Evolutionary conservation across 2,113 vertebrate species (phyloP).

Genomic region (Chlamydotis undulata): DNA sequence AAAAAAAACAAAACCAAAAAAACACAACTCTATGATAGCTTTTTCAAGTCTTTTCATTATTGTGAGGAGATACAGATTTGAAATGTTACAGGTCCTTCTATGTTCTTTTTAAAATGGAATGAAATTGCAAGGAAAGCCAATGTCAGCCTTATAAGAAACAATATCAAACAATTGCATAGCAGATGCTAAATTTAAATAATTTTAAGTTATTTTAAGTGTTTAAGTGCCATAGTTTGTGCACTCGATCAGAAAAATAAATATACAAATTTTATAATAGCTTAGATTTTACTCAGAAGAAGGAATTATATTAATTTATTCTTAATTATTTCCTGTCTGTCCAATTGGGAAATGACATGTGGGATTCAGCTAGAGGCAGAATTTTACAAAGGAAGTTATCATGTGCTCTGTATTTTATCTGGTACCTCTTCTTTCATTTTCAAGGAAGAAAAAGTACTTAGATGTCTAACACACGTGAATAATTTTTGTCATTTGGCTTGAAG

Average conservation of each 20-base stretch:
- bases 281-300: not conserved
- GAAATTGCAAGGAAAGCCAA: not conserved
- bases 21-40: not conserved
- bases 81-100: not conserved
- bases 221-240: not conserved
- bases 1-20: too few species aligned
- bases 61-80: not conserved
- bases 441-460: not conserved
- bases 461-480: fast-evolving
- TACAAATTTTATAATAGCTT: not conserved
- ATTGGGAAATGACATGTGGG: not conserved
- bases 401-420: not conserved
- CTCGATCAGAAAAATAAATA: not conserved
- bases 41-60: not conserved
- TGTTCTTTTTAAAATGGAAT: not conserved
- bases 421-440: not conserved
- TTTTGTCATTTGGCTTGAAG: not conserved
- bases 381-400: not conserved
- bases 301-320: not conserved
- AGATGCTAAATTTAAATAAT: not conserved
- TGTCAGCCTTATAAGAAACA: not conserved
- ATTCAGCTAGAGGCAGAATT: not conserved
- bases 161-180: not conserved
- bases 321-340: not conserved
- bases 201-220: not conserved